Percentiles rank a stretch among this genome's conserved stretches.
Evolutionary conservation across 2,888 invertebrate species (phyloP).

Genomic region (Polylopha cassiicola): DNA sequence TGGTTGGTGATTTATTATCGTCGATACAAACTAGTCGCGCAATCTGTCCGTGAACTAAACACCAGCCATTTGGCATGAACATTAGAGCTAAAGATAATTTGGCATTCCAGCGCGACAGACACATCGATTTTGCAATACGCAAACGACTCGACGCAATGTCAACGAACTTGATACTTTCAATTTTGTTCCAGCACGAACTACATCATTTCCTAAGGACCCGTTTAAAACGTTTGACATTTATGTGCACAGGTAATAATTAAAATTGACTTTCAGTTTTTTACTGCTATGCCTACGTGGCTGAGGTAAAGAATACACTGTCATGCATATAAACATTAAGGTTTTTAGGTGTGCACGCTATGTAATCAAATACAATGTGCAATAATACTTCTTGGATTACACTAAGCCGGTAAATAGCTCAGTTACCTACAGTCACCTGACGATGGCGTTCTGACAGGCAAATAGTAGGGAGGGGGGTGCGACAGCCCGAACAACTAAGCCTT

Average conservation of each 20-base stretch:
- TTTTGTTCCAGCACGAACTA: slow-evolving; percentile 9
- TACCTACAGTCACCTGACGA: no score
- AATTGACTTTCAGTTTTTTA: no score
- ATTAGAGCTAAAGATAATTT: slow-evolving; percentile 40
- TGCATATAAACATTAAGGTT: slow-evolving; percentile 20
- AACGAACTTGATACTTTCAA: slow-evolving; percentile 21
- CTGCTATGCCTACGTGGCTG: no score
- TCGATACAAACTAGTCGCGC: slow-evolving; percentile 25
- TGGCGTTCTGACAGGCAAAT: no score
- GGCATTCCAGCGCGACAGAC: slow-evolving; percentile 27
- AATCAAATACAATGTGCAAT: slow-evolving; percentile 22
- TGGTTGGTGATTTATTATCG: slow-evolving; percentile 6
- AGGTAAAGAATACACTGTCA: slow-evolving; percentile 14
- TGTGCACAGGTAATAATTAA: slow-evolving; percentile 19
- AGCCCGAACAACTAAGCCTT: no score
- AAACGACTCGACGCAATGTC: slow-evolving; percentile 20
- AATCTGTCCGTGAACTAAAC: slow-evolving; percentile 45
- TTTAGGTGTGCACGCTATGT: slow-evolving; percentile 21
- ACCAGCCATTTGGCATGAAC: slow-evolving; percentile 42
- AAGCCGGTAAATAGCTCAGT: no score
- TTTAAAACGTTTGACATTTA: no score
- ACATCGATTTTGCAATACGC: slow-evolving; percentile 27
- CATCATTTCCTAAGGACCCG: no score
- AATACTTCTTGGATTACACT: slow-evolving; percentile 15
- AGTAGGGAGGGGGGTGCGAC: no score